Base-by-base conservation (phyloP, 2,888 invertebrate species). In the Oxycera nigricornis region DNA sequence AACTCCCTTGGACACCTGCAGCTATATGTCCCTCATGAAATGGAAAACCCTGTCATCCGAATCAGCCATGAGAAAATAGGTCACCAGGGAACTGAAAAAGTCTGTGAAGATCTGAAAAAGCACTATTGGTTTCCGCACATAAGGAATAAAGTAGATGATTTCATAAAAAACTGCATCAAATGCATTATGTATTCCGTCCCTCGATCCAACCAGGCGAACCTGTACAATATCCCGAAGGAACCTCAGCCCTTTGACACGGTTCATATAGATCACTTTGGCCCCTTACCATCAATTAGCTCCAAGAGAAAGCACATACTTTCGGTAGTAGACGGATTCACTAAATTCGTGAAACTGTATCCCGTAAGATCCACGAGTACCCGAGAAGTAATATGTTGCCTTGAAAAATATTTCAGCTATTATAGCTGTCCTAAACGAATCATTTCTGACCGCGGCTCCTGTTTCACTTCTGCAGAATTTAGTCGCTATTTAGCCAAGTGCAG, bases 101-200 rank as follows among this genome's bases (percentile, higher is more conserved):
- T 77, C 31, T 72, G 78, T 26, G 77, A 81, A 22, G 67, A 77
- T 20, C 72, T 83, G 57, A 76, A 22, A 31, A 65, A 74, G 73
- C 74, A 73, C n/a, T 83, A 82, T 78, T 83, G 81, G 80, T 82
- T 83, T 77, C 79, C 79, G 20, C 77, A 80, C 30, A 78, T 82
- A 75, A 79, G 70, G 55, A 22, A 68, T 0, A 78, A 77, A 52
- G 76, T 77, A n/a, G 70, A 72, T 11, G 1, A 3, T 22, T 75
- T 72, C 70, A 75, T 78, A 52, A 75, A 75, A 24, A 77, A 76
- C 39, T 77, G 76, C 28, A 57, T 70, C 1, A 41, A 70, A 2
- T 77, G 77, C 31, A 74, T 77, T 50, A 72, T 72, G 65, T 77
- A 70, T 24, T n/a, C n/a, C n/a, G n/a, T n/a, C n/a, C n/a, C n/a